Base-by-base conservation (phyloP, 2,113 vertebrate genomes). In the Paradoxurus hermaphroditus region DNA sequence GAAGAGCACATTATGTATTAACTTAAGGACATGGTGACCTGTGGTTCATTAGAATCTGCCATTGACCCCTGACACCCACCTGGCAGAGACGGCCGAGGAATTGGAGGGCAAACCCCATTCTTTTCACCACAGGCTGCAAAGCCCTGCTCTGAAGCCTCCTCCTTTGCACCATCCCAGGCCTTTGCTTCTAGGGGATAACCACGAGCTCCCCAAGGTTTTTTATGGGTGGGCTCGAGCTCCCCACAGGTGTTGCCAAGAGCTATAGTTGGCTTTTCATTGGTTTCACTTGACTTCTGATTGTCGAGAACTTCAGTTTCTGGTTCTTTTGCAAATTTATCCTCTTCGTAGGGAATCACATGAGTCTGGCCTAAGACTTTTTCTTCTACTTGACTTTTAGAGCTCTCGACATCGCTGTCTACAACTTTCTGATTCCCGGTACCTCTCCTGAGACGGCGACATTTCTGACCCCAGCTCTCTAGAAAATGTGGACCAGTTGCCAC, bases 251-350 rank as follows among this genome's bases (percentile, higher is more conserved):
- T 99, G 86, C 98, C 97, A 91, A 77, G 96, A 39, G 97, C 98
- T 13, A n/a, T n/a, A n/a, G n/a, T n/a, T n/a, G 99, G 95, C 62
- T 99, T 99, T 0, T 96, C 90, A 59, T 99, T 98, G 75, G 81
- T 97, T 98, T 99, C 99, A 12, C 82, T 97, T 88, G 98, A 99
- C 67, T 99, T 99, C 0, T 98, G 98, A 49, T 99, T 99, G 94
- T 72, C 97, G 23, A 98, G 46, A 51, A 94, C 41, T 77, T 99
- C 99, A 1, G 92, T 98, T 49, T 99, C 99, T 41, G 98, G 63
- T 65, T 99, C 99, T 70, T 99, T 99, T 93, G 99, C 99, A 25
- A 97, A 97, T 5, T 99, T 99, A 73, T 99, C 99, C 90, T 99
- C 99, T 82, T 99, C 99, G 19, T 98, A 99, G 0, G 91, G 98